These are phyloP conservation scores for Ginglymostoma cirratum DNA, from an alignment of 2,113 vertebrate genomes.

Conservation along the genomic window DNA sequence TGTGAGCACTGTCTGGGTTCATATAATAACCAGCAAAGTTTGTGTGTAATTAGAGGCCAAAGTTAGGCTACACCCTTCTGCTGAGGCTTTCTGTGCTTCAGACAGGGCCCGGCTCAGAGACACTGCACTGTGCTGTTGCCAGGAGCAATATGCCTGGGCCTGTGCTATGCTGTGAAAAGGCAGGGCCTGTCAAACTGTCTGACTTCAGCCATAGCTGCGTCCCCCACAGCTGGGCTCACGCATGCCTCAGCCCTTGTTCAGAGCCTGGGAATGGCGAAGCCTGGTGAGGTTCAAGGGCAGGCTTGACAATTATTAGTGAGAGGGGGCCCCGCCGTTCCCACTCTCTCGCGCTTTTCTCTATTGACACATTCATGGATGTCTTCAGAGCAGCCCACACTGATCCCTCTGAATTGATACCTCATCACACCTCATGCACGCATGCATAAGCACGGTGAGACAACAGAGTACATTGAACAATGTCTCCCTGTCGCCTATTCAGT, in stretches of 20 bases:
- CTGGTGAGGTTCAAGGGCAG: slow-evolving; percentile 74
- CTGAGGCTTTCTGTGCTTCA: slow-evolving; percentile 19
- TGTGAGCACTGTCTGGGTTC: slow-evolving; percentile 34
- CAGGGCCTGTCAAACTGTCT: slow-evolving; percentile 84
- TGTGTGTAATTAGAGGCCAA: slow-evolving; percentile 34
- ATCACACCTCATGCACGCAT: slow-evolving; percentile 46
- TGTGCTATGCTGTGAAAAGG: slow-evolving; percentile 76
- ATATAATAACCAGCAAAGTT: slow-evolving; percentile 34
- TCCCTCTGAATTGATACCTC: slow-evolving; percentile 47
- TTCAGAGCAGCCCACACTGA: slow-evolving; percentile 50
- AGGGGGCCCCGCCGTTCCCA: slow-evolving; percentile 63
- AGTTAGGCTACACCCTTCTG: slow-evolving; percentile 28
- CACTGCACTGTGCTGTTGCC: slow-evolving; percentile 73
- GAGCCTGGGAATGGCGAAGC: slow-evolving; percentile 85
- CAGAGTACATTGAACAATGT: slow-evolving; percentile 55
- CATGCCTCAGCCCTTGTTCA: slow-evolving; percentile 70
- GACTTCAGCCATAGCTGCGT: slow-evolving; percentile 70
- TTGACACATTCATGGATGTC: slow-evolving; percentile 60
- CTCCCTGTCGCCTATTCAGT: slow-evolving; percentile 48
- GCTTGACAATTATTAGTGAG: slow-evolving; percentile 86
- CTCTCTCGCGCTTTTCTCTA: slow-evolving; percentile 56
- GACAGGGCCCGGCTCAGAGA: slow-evolving; percentile 29
- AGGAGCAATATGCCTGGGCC: slow-evolving; percentile 69
- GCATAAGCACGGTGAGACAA: slow-evolving; percentile 55
- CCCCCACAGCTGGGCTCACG: slow-evolving; percentile 76